phyloP scores from a whole-genome alignment of 2,113 vertebrate genomes.

The Phalacrocorax pelagicus region DNA sequence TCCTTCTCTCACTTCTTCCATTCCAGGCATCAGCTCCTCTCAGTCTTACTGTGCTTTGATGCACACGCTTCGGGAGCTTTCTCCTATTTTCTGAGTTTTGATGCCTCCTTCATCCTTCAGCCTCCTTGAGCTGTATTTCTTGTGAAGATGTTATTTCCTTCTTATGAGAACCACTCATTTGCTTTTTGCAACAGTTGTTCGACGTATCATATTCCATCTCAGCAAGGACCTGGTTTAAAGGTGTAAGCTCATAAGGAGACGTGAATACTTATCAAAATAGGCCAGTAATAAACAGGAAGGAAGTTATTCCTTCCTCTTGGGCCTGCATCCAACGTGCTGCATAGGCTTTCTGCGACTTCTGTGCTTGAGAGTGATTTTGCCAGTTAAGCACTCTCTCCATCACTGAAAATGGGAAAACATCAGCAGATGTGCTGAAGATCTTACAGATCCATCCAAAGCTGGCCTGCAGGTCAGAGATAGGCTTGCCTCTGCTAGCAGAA shows the following conservation, averaged over 20 bases:
- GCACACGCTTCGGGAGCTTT: not conserved
- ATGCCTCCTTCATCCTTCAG: not conserved
- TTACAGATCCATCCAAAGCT: not conserved
- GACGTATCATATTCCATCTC: not conserved
- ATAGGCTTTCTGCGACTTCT: not conserved
- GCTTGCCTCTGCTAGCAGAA: not conserved
- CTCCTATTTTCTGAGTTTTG: not conserved
- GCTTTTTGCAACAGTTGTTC: not conserved
- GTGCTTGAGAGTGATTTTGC: not conserved
- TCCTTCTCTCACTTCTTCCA: not conserved
- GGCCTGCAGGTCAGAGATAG: not conserved
- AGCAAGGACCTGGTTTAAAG: not conserved
- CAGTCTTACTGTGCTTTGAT: not conserved
- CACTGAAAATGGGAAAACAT: not conserved
- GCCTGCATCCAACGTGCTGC: not conserved
- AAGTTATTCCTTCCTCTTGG: not conserved
- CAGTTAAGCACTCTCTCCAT: not conserved
- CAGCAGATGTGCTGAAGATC: not conserved
- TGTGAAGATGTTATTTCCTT: not conserved
- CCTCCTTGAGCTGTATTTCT: not conserved
- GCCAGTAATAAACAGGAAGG: not conserved
- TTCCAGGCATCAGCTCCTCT: not conserved
- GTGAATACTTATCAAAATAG: not conserved
- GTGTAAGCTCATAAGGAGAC: not conserved
- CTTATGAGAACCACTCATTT: not conserved